Conservation (phyloP, 1,140 invertebrate species). For the Leptopilina clavipes region DNA sequence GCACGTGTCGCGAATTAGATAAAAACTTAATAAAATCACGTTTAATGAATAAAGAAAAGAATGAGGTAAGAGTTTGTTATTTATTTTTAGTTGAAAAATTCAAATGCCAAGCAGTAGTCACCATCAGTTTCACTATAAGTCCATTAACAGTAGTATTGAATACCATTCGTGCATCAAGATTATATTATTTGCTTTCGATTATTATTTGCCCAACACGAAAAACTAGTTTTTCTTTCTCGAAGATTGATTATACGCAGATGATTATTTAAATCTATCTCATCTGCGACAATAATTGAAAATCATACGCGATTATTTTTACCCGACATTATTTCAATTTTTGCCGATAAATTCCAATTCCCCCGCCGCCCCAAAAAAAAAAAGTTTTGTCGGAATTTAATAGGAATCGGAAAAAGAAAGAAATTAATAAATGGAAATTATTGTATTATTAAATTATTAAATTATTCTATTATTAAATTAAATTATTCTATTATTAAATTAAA, state of each 20-base stretch:
- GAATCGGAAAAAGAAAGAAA: too few species aligned
- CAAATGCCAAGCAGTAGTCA: constrained; percentile 18
- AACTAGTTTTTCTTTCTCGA: constrained; percentile 1
- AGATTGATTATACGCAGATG: constrained; percentile 12
- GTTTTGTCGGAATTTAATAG: too few species aligned
- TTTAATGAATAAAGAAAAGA: neutral
- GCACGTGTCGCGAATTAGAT: too few species aligned
- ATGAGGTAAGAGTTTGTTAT: neutral
- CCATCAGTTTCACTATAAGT: neutral
- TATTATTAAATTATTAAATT: too few species aligned
- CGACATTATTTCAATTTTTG: too few species aligned
- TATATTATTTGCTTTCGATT: neutral
- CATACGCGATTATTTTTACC: too few species aligned
- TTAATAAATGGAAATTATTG: too few species aligned
- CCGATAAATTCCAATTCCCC: too few species aligned
- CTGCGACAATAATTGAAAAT: neutral
- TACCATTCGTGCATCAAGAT: constrained; percentile 33
- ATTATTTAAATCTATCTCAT: constrained; percentile 19
- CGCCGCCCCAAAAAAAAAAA: too few species aligned
- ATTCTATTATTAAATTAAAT: too few species aligned
- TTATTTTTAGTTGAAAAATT: constrained; percentile 7
- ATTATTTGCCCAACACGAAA: constrained; percentile 11
- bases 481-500: too few species aligned
- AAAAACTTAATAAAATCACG: neutral
- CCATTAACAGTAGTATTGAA: constrained; percentile 7